Evolutionary conservation across 2,797 vertebrate genomes (phyloP), one percentile per base, ranked within the genome.

Genomic region (Botia kubotai): DNA sequence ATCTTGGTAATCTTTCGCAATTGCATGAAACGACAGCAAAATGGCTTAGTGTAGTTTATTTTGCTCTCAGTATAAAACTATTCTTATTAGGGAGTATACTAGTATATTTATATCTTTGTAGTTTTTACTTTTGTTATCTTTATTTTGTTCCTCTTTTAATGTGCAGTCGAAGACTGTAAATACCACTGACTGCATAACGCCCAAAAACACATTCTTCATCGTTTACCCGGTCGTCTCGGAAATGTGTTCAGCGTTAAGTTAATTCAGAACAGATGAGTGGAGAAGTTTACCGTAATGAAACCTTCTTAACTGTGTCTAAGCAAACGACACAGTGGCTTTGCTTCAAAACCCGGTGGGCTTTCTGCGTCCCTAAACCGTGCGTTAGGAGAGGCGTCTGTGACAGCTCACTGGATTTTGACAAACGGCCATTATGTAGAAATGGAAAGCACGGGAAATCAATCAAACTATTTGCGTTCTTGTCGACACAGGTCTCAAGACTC

Each of bases 361-460:
- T 3, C 29, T 67, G 29, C 29, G 48, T 39, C 29, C 57, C 39
- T 11, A 46, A 46, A 46, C 10, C 43, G 1, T 46, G 43, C 43
- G 43, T 46, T 46, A 26, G 58, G 33, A n/a, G 13, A 48, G 19
- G 66, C 72, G 8, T 46, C 43, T 46, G 10, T 46, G 10, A 11
- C 43, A 69, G 21, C 16, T 17, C 19, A 23, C 14, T 48, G 14
- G 43, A 17, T 6, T 75, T 36, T 70, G 76, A 79, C 23, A 62
- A 46, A 17, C 65, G 69, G 55, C 17, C 79, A 62, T 48, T 72
- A 58, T 75, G 68, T 71, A 36, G 63, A 82, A 87, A 87, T 82
- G 52, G 66, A 83, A 86, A 81, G 60, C 87, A 88, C 82, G 82
- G 68, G 86, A 67, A 88, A 82, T 78, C 83, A 84, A 83, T 88